These are phyloP conservation scores for Marisa cornuarietis DNA, from an alignment of 1,140 invertebrate genomes.

Conservation along the genomic window DNA sequence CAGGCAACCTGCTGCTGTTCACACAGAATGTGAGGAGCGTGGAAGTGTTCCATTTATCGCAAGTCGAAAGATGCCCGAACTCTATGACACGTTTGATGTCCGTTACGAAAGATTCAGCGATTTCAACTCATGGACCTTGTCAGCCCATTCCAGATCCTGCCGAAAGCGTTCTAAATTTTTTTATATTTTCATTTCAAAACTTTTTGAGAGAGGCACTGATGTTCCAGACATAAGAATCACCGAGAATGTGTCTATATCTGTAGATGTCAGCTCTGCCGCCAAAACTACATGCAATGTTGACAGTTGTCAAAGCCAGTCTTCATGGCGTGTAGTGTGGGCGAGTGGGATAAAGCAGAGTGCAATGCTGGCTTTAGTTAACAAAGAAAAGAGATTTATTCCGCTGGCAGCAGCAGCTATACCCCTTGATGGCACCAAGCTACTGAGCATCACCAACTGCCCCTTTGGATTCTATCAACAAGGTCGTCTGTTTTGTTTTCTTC, in stretches of 20 bases:
- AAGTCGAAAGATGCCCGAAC: conserved; percentile 7
- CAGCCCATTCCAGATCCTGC: background rate
- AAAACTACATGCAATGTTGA: conserved; percentile 6
- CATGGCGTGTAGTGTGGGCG: conserved; percentile 41
- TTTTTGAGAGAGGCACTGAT: background rate
- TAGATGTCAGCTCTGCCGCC: background rate
- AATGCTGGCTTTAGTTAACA: background rate
- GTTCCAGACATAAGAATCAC: background rate
- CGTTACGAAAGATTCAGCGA: conserved; percentile 13
- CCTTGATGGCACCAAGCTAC: background rate
- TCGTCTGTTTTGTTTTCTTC: conserved; percentile 43
- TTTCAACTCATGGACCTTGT: background rate
- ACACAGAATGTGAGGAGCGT: conserved; percentile 57
- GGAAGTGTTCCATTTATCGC: conserved; percentile 48
- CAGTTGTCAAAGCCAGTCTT: background rate
- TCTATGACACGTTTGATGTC: conserved; percentile 21
- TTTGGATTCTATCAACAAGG: conserved; percentile 18
- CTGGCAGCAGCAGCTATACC: conserved; percentile 11
- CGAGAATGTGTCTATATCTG: conserved; percentile 14
- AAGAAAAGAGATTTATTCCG: conserved; percentile 1
- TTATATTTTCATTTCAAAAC: background rate
- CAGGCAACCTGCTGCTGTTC: conserved; percentile 58
- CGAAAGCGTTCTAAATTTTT: conserved; percentile 1
- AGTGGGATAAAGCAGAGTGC: conserved; percentile 27
- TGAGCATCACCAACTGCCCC: conserved; percentile 12